A percentile compares a stretch with the other conserved stretches of the same genome.
Conservation (phyloP, 30 jellyfish, hydroid and myxozoan genomes). For the Hydractinia symbiolongicarpus region DNA sequence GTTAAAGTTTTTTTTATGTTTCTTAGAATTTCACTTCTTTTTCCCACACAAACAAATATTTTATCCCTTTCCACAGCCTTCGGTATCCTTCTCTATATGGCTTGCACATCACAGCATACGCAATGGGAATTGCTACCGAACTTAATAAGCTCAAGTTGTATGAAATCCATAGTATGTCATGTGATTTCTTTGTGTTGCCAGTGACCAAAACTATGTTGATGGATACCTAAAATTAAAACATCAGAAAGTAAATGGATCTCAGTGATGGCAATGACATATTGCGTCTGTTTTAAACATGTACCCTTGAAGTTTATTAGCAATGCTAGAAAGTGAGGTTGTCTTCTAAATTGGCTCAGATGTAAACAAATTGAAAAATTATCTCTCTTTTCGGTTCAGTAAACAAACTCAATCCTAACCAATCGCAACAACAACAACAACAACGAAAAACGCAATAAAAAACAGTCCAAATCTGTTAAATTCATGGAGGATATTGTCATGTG, state of each 20-base stretch:
- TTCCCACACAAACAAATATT: no score
- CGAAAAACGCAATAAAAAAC: no score
- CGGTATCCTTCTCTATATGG: slow-evolving; percentile 52
- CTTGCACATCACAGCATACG: slow-evolving; percentile 72
- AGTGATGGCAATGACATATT: no score
- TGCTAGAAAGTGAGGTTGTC: not conserved
- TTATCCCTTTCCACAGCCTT: not conserved
- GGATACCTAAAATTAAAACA: slow-evolving; percentile 24
- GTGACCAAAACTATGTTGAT: slow-evolving; percentile 39
- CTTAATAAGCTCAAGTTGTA: slow-evolving; percentile 48
- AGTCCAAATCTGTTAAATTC: no score
- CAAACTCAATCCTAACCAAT: not conserved
- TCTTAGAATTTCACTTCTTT: no score
- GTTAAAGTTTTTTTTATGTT: no score
- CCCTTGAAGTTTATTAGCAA: no score
- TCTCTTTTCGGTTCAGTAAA: not conserved
- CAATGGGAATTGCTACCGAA: slow-evolving; percentile 64
- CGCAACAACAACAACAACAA: no score
- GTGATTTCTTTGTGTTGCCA: slow-evolving; percentile 21
- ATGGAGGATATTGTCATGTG: no score
- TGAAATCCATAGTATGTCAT: slow-evolving; percentile 35
- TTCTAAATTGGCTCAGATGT: not conserved
- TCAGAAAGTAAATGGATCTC: not conserved
- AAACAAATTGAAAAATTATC: not conserved
- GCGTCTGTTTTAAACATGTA: no score